Evolutionary conservation across 1,140 invertebrate species (phyloP), one percentile per base, ranked within the genome.

Genomic region (Papilio dardanus): DNA sequence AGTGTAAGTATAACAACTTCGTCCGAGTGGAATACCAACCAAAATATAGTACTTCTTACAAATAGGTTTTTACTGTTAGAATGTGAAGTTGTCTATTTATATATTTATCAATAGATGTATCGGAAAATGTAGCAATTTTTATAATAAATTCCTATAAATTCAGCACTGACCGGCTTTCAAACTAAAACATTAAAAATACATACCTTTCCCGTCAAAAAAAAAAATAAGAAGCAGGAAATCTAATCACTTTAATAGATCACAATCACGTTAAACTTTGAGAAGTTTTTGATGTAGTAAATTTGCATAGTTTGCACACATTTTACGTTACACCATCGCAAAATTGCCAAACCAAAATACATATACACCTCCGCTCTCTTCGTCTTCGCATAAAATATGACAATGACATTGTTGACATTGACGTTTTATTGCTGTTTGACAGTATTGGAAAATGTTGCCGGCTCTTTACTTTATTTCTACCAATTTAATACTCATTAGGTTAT

Each of bases 271-370:
- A 79, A 82, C 77, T 75, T 76, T 75, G 71, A 77, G 77, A 73
- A 80, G 79, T 77, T 80, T 83, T 79, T 76, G 69, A 76, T 74
- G 66, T 79, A 82, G 79, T 79, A 83, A 79, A 83, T 81, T 80
- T 78, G 79, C 78, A 81, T 80, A 79, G 65, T 82, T 71, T 71
- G 24, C 69, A 76, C 83, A 85, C 87, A 90, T 90, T 86, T 87
- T 84, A 84, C 80, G 77, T 77, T 78, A 82, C 40, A 71, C 40
- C 69, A 50, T 71, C 14, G 42, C 40, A 46, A 50, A 71, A 71
- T 50, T 75, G 40, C 19, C 75, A 84, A 86, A 86, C 80, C 79
- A 83, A 85, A 88, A 87, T 83, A 88, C 85, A 62, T 28, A 24
- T 24, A 28, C 76, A 87, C 83, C 86, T 79, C 77, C 8, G n/a